Conservation (phyloP, 2,888 invertebrate genomes). For the Melieria omissa region DNA sequence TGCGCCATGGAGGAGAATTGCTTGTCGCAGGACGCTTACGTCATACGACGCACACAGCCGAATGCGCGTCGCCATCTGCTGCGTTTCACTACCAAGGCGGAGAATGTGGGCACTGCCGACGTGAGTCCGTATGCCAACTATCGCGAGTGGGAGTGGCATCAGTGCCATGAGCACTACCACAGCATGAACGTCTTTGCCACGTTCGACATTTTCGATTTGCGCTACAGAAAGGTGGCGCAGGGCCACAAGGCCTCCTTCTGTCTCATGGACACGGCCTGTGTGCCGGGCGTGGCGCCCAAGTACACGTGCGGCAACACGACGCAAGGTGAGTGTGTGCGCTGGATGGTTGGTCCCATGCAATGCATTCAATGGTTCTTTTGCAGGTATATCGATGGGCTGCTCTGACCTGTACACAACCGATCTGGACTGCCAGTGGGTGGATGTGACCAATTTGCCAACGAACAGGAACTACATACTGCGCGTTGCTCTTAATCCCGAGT, state of each 20-base stretch:
- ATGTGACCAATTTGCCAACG: slow-evolving; percentile 55
- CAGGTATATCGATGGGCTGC: slow-evolving; percentile 57
- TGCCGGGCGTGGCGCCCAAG: slow-evolving; percentile 46
- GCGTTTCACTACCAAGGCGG: slow-evolving; percentile 58
- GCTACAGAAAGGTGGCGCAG: slow-evolving; percentile 55
- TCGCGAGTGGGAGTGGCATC: slow-evolving; percentile 60
- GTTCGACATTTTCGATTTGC: slow-evolving; percentile 56
- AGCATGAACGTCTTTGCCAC: slow-evolving; percentile 60
- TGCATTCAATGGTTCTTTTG: background rate
- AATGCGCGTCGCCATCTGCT: slow-evolving; percentile 51
- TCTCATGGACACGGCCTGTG: slow-evolving; percentile 55
- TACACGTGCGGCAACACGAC: slow-evolving; percentile 57
- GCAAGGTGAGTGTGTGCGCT: slow-evolving; percentile 50
- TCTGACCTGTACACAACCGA: slow-evolving; percentile 53
- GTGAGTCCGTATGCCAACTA: slow-evolving; percentile 60
- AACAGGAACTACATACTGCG: slow-evolving; percentile 54
- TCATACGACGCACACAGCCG: slow-evolving; percentile 52
- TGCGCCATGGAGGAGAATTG: slow-evolving; percentile 63
- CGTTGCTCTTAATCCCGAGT: slow-evolving; percentile 58
- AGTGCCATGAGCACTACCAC: slow-evolving; percentile 58
- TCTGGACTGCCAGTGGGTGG: slow-evolving; percentile 61
- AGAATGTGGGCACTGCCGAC: slow-evolving; percentile 58
- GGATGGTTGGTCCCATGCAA: background rate
- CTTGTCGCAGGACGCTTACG: slow-evolving; percentile 56
- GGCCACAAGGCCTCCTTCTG: slow-evolving; percentile 62